Evolutionary conservation across 64 coral and sea anemone genomes (phyloP), one percentile per base, ranked within the genome.

Genomic region (Pocillopora verrucosa): DNA sequence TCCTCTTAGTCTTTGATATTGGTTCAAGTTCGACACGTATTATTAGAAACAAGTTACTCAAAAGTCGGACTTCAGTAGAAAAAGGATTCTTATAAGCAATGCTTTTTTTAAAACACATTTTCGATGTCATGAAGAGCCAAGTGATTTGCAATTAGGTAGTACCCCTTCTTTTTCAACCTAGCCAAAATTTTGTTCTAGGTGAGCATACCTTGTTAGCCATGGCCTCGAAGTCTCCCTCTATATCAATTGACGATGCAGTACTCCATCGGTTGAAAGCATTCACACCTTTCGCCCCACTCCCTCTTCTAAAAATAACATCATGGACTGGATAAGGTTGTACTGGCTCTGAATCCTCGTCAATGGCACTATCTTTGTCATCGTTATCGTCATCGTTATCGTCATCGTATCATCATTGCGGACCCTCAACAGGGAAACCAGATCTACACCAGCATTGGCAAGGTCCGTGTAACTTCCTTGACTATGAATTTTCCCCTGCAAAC

Each of bases 291-390:
- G 87, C 74, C 68, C 74, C 41, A 16, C 22, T 65, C 61, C 59
- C 78, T 38, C 75, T 77, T 16, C 78, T 56, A 26, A 26, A 19
- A 22, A 74, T 86, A 69, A 59, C 87, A 61, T 86, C 79, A 11
- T 56, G 76, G 34, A 63, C 16, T 10, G 45, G 16, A 60, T 77
- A 17, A 1, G 78, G 15, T 58, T 80, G 20, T 15, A 36, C 34
- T 16, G 83, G 68, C 60, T 91, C 89, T 59, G 94, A 75, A 22
- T 96, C 94, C 13, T 96, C 94, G 80, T 92, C 94, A 35, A 96
- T 93, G 17, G 94, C 90, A 69, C 94, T 96, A 62, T 96, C 94
- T 11, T 60, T 57, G 73, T 90, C 92, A 36, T 89, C 88, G 17
- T 83, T 62, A 70, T 92, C 41, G 41, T 51, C 41, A 7, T 51